phyloP scores from a whole-genome alignment of 2,113 vertebrate species.

The Dipodomys spectabilis region DNA sequence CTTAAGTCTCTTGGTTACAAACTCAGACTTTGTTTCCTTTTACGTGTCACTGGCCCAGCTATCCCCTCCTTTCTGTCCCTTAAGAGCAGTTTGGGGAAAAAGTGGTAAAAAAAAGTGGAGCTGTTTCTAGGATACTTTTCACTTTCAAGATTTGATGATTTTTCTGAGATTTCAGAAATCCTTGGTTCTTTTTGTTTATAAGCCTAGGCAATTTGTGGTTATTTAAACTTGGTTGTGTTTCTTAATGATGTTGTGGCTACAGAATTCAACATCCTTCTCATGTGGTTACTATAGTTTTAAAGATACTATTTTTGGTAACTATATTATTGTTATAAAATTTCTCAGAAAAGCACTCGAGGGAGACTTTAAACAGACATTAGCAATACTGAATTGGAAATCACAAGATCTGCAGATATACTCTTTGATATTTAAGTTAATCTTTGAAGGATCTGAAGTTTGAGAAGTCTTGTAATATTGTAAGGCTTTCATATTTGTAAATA shows the following conservation, averaged over 20 bases:
- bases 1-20: neutral
- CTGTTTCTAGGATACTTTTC: neutral
- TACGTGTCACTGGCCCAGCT: neutral
- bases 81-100: neutral
- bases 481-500: conserved; percentile 50
- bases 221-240: conserved; percentile 58
- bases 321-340: conserved; percentile 82
- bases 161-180: conserved; percentile 67
- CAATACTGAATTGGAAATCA: conserved; percentile 48
- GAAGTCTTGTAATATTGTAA: conserved; percentile 18
- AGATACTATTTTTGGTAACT: conserved; percentile 84
- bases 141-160: neutral
- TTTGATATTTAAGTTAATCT: conserved; percentile 60
- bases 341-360: conserved; percentile 80
- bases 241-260: conserved; percentile 42
- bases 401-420: conserved; percentile 54
- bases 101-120: neutral
- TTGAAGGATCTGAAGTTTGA: conserved; percentile 59
- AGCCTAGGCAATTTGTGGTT: conserved; percentile 63
- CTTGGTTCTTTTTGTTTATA: conserved; percentile 71
- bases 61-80: neutral
- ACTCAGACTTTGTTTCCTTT: neutral
- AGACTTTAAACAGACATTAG: conserved; percentile 80
- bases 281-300: conserved; percentile 77
- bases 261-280: conserved; percentile 76